These are phyloP conservation scores for Oreochromis tanganicae DNA, from an alignment of 2,113 vertebrate genomes.

Conservation along the genomic window DNA sequence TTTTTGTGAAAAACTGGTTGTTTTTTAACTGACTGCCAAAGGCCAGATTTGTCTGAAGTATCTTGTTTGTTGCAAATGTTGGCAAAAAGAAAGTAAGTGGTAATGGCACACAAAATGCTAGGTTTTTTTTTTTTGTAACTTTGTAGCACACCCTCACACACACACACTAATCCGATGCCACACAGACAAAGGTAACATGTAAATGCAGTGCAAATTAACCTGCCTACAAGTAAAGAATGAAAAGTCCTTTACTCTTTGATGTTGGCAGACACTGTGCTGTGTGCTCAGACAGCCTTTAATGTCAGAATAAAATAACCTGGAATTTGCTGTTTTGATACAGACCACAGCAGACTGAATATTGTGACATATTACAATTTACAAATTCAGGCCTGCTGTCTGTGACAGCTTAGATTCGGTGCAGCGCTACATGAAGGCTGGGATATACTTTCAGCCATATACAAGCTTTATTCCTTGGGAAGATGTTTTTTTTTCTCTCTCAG, in stretches of 20 bases:
- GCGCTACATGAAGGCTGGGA: neutral
- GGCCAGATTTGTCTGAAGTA: neutral
- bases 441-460: neutral
- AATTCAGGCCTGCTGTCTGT: neutral
- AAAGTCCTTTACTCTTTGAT: neutral
- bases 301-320: neutral
- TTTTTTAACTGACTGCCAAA: neutral
- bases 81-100: neutral
- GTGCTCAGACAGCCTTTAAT: neutral
- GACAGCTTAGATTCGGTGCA: neutral
- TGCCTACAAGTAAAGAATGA: neutral
- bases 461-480: neutral
- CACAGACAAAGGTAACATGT: neutral
- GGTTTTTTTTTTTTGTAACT: neutral
- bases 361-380: neutral
- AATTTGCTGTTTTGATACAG: neutral
- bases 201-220: constrained; percentile 3
- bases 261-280: neutral
- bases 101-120: neutral
- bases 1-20: neutral
- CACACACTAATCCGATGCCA: neutral
- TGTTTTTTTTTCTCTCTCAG: neutral
- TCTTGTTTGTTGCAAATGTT: neutral
- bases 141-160: neutral
- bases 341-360: neutral